Evolutionary conservation across 1,140 invertebrate species (phyloP), one percentile per base, ranked within the genome.

Genomic region (Psix sp.): DNA sequence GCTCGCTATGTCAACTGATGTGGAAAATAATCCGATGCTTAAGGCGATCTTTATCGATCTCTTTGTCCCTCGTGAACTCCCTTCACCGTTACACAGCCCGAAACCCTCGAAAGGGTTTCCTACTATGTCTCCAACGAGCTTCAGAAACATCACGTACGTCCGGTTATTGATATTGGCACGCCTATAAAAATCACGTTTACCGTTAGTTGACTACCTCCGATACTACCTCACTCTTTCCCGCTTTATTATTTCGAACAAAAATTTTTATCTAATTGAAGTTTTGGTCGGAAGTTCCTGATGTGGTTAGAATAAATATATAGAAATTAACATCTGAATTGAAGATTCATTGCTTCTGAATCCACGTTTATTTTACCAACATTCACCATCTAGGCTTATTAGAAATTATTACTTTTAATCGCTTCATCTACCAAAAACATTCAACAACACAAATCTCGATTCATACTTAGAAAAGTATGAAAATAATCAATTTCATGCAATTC

Each of bases 1-100:
- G 60, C 65, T 75, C 52, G 52, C 45, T 54, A 13, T 38, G 59
- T 68, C 43, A 75, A 66, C 65, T 70, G 52, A 70, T 20, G 75
- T 74, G 75, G 70, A 77, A 77, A 77, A 77, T 77, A 74, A 77
- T 77, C 65, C 56, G 65, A 66, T 62, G 75, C 70, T 77, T 77
- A 74, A 74, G 75, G 75, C 70, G 70, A 74, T 77, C 75, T 77
- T 77, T 71, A 77, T 77, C 75, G 75, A 77, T 74, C 65, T 60
- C 66, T 77, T 77, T 77, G 75, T 77, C 68, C 70, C 68, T 66
- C 52, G 54, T 31, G 13, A 35, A 48, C 57, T 43, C 40, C 62
- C 48, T 54, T 5, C 16, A 33, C 17, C 35, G 54, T 62, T 65
- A 31, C 42, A 39, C 21, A 59, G 35, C 51, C 52, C 46, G 52